Percentiles rank a stretch among this genome's conserved stretches.
phyloP scores from a whole-genome alignment of 2,888 invertebrate genomes.

The Melanostoma scalare region DNA sequence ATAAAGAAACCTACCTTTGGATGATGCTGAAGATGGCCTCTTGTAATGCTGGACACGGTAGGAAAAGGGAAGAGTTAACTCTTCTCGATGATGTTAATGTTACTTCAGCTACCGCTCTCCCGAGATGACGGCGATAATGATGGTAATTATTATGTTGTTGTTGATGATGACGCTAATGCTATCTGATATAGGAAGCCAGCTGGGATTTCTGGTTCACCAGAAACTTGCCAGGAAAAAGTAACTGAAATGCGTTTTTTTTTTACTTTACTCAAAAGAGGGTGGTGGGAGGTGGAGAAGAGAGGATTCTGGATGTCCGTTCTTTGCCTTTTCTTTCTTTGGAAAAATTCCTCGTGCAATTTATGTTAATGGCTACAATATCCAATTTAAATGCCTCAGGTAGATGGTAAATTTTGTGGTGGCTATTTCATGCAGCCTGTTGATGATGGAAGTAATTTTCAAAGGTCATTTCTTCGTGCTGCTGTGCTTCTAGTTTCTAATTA shows the following conservation, averaged over 20 bases:
- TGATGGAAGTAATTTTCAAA: constrained; percentile 21
- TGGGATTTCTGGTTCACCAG: constrained; percentile 60
- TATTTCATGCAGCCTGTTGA: constrained; percentile 11
- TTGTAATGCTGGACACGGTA: constrained; percentile 20
- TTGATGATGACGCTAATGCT: constrained; percentile 68
- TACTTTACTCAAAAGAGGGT: constrained; percentile 22
- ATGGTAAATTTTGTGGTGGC: constrained; percentile 17
- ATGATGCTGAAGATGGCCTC: constrained; percentile 31
- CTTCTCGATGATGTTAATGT: constrained; percentile 42
- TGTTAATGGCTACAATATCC: constrained; percentile 40
- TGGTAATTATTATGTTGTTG: constrained; percentile 66
- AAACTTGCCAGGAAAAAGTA: constrained; percentile 45
- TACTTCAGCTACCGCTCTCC: constrained; percentile 49
- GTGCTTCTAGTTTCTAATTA: constrained; percentile 26
- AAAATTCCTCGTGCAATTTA: constrained; percentile 40
- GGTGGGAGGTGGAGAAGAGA: background rate
- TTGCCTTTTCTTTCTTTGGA: constrained; percentile 18
- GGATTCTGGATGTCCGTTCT: constrained; percentile 17
- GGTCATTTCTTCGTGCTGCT: constrained; percentile 42
- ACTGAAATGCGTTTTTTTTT: constrained; percentile 61
- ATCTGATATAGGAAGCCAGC: constrained; percentile 62
- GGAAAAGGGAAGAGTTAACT: constrained; percentile 46
- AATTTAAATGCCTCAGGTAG: constrained; percentile 46
- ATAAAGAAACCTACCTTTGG: constrained; percentile 51
- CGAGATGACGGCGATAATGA: constrained; percentile 46